Conservation (phyloP, 2,797 vertebrate genomes). For the Typhlichthys subterraneus region DNA sequence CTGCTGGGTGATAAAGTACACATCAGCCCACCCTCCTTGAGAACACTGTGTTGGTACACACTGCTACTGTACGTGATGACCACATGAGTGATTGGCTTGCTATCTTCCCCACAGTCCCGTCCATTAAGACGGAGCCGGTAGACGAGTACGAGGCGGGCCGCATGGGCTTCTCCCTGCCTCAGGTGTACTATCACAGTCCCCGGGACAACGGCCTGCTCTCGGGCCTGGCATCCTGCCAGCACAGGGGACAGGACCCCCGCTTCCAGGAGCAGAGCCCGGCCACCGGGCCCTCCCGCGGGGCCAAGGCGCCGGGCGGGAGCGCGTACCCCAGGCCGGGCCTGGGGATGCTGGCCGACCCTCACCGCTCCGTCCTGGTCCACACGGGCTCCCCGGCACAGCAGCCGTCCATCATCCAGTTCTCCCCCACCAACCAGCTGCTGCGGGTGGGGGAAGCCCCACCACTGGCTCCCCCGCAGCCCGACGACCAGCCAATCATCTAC, state of each 20-base stretch:
- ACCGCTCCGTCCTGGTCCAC: conserved; percentile 94
- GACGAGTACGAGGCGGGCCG: conserved; percentile 91
- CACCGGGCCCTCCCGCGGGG: conserved; percentile 85
- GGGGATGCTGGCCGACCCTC: conserved; percentile 81
- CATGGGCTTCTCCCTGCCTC: conserved; percentile 85
- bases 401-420: conserved; percentile 86
- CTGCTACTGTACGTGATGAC: too few relatives aligned
- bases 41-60: too few relatives aligned
- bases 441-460: conserved; percentile 77
- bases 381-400: conserved; percentile 87
- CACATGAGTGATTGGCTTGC: neutral
- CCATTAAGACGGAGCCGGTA: conserved; percentile 95
- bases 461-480: conserved; percentile 42
- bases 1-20: neutral
- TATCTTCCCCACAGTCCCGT: conserved; percentile 81
- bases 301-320: conserved; percentile 85
- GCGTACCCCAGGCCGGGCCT: conserved; percentile 81
- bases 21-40: too few relatives aligned
- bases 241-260: conserved; percentile 81
- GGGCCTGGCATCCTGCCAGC: conserved; percentile 91
- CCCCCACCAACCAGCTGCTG: conserved; percentile 87
- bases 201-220: conserved; percentile 87
- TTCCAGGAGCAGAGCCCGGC: conserved; percentile 90
- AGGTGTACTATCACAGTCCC: conserved; percentile 88
- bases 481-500: conserved; percentile 90